Percentiles rank a stretch among this genome's conserved stretches.
These are phyloP conservation scores for Syrmaticus mikado DNA, from an alignment of 2,113 vertebrate species.

Conservation along the genomic window DNA sequence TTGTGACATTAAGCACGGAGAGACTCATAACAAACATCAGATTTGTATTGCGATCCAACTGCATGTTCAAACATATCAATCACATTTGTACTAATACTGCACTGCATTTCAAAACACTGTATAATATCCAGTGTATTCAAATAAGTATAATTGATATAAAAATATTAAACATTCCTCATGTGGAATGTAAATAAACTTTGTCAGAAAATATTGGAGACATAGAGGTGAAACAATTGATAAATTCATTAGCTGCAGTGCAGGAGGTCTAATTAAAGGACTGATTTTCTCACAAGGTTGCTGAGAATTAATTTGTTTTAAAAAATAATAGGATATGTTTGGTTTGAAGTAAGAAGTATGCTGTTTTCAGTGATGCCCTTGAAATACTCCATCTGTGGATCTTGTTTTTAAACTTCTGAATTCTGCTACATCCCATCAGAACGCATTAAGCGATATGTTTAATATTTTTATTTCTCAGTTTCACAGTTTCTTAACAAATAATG, in stretches of 20 bases:
- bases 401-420: neutral
- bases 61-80: neutral
- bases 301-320: neutral
- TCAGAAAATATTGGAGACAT: neutral
- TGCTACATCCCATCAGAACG: neutral
- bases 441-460: neutral
- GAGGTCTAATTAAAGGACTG: neutral
- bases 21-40: neutral
- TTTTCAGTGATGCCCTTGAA: neutral
- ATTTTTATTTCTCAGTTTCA: neutral
- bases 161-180: neutral
- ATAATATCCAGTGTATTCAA: fast-evolving
- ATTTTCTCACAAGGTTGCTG: neutral
- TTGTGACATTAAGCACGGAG: fast-evolving
- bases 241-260: neutral
- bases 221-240: neutral
- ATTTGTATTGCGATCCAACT: neutral
- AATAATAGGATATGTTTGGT: neutral
- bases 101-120: neutral
- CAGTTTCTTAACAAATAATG: neutral
- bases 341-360: neutral
- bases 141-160: neutral
- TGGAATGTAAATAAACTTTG: neutral
- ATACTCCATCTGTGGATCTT: neutral
- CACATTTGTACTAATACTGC: neutral